Evolutionary conservation across 2,113 vertebrate genomes (phyloP).

Genomic region (Nettapus auritus): DNA sequence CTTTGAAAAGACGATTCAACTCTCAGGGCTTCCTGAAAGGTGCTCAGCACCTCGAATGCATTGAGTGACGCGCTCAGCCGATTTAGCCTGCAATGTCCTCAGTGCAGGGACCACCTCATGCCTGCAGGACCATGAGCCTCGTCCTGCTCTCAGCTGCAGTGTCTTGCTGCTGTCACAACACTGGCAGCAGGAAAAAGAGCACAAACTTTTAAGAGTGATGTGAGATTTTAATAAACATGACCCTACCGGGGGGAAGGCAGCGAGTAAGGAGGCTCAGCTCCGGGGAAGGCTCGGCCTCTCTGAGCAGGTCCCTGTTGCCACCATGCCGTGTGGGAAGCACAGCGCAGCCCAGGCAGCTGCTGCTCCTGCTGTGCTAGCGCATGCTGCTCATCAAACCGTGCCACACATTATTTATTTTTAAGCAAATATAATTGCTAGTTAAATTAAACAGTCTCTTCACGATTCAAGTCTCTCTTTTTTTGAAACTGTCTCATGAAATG

Average conservation of each 20-base stretch:
- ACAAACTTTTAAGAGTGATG: rapidly evolving
- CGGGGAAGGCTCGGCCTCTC: not conserved
- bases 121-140: rapidly evolving
- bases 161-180: not conserved
- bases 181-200: not conserved
- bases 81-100: rapidly evolving
- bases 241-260: not conserved
- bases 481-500: not conserved
- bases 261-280: not conserved
- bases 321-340: not conserved
- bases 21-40: not conserved
- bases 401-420: not conserved
- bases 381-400: not conserved
- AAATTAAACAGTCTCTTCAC: not conserved
- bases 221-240: not conserved
- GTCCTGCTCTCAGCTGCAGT: not conserved
- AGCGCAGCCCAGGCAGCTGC: not conserved
- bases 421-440: not conserved
- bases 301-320: not conserved
- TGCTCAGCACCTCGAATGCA: not conserved
- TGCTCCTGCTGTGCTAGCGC: not conserved
- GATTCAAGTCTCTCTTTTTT: not conserved
- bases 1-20: not conserved
- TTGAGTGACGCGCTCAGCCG: not conserved
- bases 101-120: not conserved